phyloP scores from a whole-genome alignment of 2,797 vertebrate genomes.

The Acanthiza pusilla region DNA sequence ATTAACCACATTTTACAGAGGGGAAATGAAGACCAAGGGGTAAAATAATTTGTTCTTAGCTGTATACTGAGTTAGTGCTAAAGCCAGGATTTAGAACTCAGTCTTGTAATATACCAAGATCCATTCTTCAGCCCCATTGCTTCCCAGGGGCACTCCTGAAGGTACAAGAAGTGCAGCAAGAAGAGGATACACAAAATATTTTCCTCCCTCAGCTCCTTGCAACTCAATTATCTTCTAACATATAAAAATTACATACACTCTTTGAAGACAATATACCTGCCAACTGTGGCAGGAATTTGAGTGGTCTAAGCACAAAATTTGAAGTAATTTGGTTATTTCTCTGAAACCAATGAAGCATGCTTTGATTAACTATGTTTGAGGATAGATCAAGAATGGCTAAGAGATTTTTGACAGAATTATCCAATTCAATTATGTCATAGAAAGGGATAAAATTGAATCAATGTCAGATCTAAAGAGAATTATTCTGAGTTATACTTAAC shows the following conservation, averaged over 20 bases:
- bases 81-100: neutral
- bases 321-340: neutral
- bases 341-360: neutral
- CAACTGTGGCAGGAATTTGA: neutral
- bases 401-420: neutral
- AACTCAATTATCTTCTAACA: neutral
- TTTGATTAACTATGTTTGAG: conserved; percentile 2
- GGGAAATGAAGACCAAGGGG: neutral
- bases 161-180: neutral
- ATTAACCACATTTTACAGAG: neutral
- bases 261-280: neutral
- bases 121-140: neutral
- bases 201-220: neutral
- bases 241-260: neutral
- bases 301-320: neutral
- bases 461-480: neutral
- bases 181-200: neutral
- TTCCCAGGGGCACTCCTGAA: neutral
- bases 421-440: neutral
- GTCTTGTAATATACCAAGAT: neutral
- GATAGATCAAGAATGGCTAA: neutral
- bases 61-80: neutral
- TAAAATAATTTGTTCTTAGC: neutral
- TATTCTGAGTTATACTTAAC: neutral
- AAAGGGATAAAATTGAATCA: neutral